Conservation (phyloP, 2,888 invertebrate species). For the Scaeva pyrastri region DNA sequence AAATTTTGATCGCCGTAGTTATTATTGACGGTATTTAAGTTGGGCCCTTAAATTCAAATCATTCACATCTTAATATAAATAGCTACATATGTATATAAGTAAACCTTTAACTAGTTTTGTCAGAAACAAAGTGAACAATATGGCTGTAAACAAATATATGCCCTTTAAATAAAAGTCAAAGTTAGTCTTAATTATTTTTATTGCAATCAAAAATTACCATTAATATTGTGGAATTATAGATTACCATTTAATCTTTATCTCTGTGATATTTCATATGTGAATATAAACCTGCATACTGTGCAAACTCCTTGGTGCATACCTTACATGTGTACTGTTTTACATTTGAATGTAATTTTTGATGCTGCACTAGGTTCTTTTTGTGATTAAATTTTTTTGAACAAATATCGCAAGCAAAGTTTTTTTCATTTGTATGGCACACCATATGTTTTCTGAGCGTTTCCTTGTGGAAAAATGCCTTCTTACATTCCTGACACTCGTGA, state of each 20-base stretch:
- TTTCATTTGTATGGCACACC: constrained; percentile 47
- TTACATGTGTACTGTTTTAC: constrained; percentile 53
- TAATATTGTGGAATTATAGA: too few relatives aligned
- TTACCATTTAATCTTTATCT: not conserved
- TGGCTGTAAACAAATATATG: too few relatives aligned
- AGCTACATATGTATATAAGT: too few relatives aligned
- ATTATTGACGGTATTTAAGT: too few relatives aligned
- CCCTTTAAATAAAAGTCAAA: too few relatives aligned
- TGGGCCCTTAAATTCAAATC: too few relatives aligned
- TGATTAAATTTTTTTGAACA: constrained; percentile 50
- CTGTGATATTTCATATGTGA: constrained; percentile 60
- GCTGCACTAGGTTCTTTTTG: constrained; percentile 52
- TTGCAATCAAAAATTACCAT: too few relatives aligned
- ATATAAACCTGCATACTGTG: constrained; percentile 57
- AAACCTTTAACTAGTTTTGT: too few relatives aligned
- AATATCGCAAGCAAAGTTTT: constrained; percentile 48
- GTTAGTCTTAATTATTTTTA: not conserved
- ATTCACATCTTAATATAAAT: too few relatives aligned
- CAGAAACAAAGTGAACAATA: too few relatives aligned
- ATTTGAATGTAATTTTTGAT: constrained; percentile 36
- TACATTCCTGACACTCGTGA: constrained; percentile 48
- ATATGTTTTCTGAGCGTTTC: constrained; percentile 59
- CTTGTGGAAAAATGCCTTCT: constrained; percentile 43
- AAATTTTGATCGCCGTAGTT: too few relatives aligned
- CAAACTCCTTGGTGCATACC: constrained; percentile 55